Percentiles rank a stretch among this genome's conserved stretches.
phyloP scores from a whole-genome alignment of 53 echinoderm and acorn worm genomes.

The Echinometra lucunter region DNA sequence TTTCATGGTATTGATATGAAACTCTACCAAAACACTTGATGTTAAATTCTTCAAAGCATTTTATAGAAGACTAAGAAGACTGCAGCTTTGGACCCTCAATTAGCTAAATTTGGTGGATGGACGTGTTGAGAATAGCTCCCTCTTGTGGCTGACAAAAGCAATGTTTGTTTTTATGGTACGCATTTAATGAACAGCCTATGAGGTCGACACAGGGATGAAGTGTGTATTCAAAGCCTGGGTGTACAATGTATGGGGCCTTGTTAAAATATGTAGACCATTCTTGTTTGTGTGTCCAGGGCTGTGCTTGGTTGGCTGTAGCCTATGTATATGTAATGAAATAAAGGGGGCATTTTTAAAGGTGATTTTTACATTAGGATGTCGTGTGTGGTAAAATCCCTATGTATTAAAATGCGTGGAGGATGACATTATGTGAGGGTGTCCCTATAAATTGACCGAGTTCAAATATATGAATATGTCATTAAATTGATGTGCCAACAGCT shows the following conservation, averaged over 20 bases:
- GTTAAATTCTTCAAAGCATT: no score
- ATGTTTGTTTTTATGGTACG: background rate
- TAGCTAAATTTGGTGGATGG: constrained; percentile 7
- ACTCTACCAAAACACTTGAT: no score
- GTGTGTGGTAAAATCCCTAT: background rate
- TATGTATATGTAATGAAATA: background rate
- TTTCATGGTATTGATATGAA: background rate
- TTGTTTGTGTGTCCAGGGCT: background rate
- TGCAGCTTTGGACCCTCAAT: background rate
- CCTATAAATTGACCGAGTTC: background rate
- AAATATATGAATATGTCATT: background rate
- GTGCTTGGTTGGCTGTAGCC: background rate
- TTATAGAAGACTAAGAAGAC: background rate
- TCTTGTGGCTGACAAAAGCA: background rate
- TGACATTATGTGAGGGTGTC: background rate
- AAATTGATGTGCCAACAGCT: background rate
- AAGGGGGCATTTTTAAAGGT: background rate
- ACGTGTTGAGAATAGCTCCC: background rate
- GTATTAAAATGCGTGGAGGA: background rate
- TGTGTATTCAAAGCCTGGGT: background rate
- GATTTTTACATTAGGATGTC: background rate
- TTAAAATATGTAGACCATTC: background rate
- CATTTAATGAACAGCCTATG: background rate
- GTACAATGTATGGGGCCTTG: background rate
- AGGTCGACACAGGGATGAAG: background rate